A percentile compares a stretch with the other conserved stretches of the same genome.
Evolutionary conservation across 2,797 vertebrate genomes (phyloP).

Genomic region (Rhinogobio ventralis): DNA sequence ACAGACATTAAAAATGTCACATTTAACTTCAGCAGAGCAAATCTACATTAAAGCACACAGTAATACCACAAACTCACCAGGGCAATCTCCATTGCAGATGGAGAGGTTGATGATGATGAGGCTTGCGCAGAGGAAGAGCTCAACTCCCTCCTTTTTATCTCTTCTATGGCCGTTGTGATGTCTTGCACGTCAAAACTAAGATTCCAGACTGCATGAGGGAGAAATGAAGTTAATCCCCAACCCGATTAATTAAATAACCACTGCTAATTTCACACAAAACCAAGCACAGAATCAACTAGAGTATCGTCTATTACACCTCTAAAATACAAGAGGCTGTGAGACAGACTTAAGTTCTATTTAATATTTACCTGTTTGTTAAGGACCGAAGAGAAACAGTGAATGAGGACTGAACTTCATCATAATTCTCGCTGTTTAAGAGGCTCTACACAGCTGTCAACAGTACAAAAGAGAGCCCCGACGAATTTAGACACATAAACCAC

Average conservation of each 20-base stretch:
- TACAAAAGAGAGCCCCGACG: neutral
- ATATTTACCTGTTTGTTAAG: constrained; percentile 54
- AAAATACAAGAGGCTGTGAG: neutral
- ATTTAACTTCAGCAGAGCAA: neutral
- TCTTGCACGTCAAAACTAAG: constrained; percentile 15
- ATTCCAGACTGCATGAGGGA: constrained; percentile 1
- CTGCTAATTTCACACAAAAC: constrained; percentile 16
- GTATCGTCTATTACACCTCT: neutral
- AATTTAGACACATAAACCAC: neutral
- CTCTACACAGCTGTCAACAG: neutral
- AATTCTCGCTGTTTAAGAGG: constrained; percentile 5
- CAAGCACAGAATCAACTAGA: neutral
- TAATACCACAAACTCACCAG: constrained; percentile 69
- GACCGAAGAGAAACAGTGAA: constrained; percentile 43
- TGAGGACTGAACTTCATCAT: constrained; percentile 42
- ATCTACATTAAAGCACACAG: neutral
- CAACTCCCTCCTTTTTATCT: constrained; percentile 44
- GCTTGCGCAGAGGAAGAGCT: constrained; percentile 56
- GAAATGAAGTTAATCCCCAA: neutral
- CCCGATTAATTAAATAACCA: neutral
- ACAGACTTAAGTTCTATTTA: neutral
- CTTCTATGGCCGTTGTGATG: constrained; percentile 60
- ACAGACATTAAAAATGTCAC: neutral
- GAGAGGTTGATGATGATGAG: constrained; percentile 56
- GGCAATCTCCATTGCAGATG: constrained; percentile 75